Percentiles rank a stretch among this genome's conserved stretches.
These are phyloP conservation scores for Geophilus truncorum DNA, from an alignment of 2,888 invertebrate genomes.

Conservation along the genomic window DNA sequence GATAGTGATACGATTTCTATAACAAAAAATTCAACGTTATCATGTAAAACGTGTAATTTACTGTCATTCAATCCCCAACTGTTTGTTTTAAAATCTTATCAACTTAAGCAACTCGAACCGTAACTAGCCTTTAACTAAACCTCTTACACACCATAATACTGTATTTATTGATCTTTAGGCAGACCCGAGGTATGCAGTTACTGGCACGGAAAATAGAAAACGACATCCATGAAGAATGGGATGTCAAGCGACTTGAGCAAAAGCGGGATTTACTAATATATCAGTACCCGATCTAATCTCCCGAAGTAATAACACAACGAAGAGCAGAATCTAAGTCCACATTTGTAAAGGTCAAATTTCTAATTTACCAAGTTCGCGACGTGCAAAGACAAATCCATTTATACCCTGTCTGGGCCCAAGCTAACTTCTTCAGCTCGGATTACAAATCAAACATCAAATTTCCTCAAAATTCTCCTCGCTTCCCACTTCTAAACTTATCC, in stretches of 20 bases:
- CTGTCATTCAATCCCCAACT: too few relatives aligned
- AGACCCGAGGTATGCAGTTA: not conserved
- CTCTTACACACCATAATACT: not conserved
- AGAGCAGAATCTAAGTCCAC: not conserved
- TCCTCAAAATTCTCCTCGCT: constrained; percentile 18
- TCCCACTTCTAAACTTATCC: not conserved
- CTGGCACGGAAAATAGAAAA: constrained; percentile 25
- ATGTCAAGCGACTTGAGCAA: constrained; percentile 5
- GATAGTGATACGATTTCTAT: too few relatives aligned
- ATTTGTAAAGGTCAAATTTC: constrained; percentile 4
- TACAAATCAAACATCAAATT: constrained; percentile 25
- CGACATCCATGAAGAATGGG: constrained; percentile 24
- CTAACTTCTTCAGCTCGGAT: not conserved
- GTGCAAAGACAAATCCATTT: not conserved
- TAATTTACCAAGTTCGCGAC: not conserved
- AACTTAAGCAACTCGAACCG: too few relatives aligned
- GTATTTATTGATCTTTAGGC: not conserved
- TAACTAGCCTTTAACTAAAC: not conserved
- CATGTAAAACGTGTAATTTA: too few relatives aligned
- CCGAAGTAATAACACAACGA: not conserved
- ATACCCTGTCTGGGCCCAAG: not conserved
- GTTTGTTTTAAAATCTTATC: not conserved
- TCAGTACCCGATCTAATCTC: constrained; percentile 13
- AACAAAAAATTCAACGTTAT: too few relatives aligned
- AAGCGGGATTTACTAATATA: constrained; percentile 12